Percentiles rank a stretch among this genome's conserved stretches.
These are phyloP conservation scores for Cotesia congregata DNA, from an alignment of 2,888 invertebrate species.

Conservation along the genomic window DNA sequence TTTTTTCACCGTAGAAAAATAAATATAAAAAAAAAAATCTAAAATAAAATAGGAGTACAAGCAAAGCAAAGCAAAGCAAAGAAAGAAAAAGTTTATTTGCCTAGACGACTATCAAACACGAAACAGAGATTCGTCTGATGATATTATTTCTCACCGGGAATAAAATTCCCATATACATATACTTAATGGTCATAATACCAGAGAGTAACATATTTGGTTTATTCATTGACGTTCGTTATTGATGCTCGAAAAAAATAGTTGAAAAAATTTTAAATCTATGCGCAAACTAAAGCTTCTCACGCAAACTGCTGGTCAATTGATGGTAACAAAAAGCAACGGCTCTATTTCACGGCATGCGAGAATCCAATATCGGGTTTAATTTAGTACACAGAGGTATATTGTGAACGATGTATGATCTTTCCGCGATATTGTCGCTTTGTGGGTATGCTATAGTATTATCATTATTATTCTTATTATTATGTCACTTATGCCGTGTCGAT, in stretches of 20 bases:
- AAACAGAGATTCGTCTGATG: not conserved
- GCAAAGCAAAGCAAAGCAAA: not conserved
- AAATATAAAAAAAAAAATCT: slow-evolving; percentile 7
- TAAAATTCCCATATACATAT: slow-evolving; percentile 3
- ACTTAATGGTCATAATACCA: not conserved
- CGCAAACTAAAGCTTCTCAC: not conserved
- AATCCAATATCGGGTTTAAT: not conserved
- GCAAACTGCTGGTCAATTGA: not conserved
- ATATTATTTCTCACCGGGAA: not conserved
- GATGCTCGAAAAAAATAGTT: not conserved
- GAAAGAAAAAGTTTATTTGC: not conserved
- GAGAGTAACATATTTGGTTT: not conserved
- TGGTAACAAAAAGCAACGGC: not conserved
- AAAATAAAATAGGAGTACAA: not conserved
- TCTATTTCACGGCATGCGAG: not conserved
- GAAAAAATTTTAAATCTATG: not conserved
- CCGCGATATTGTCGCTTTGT: not conserved
- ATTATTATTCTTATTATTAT: not conserved
- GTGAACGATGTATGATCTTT: not conserved
- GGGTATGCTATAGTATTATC: not conserved
- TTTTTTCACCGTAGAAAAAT: not conserved
- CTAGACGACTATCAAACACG: slow-evolving; percentile 1
- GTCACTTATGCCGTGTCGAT: not conserved
- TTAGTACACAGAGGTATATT: not conserved
- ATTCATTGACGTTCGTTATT: slow-evolving; percentile 1